A percentile compares a stretch with the other conserved stretches of the same genome.
Evolutionary conservation across 2,888 invertebrate species (phyloP).

Genomic region (Bombylius major): DNA sequence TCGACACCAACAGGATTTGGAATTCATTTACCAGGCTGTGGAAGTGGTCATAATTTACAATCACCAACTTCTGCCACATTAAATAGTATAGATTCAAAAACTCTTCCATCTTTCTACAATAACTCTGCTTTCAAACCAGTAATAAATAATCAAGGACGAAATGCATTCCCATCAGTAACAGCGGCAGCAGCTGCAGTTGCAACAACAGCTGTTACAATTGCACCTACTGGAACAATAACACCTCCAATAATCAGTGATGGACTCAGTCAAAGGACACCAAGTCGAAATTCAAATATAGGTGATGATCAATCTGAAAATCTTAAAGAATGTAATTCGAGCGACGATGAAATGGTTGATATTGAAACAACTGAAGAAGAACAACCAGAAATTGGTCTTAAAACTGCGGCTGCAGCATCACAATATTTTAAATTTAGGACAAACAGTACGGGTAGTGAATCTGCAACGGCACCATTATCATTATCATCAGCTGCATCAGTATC

Average conservation of each 20-base stretch:
- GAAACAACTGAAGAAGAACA: conserved; percentile 71
- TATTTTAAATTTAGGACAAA: not conserved
- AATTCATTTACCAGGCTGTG: not conserved
- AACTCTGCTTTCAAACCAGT: conserved; percentile 23
- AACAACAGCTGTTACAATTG: conserved; percentile 18
- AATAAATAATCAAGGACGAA: conserved; percentile 13
- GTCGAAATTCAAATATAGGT: conserved; percentile 28
- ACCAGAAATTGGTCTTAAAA: not conserved
- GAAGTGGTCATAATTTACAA: not conserved
- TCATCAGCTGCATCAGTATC: not conserved
- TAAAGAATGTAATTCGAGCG: conserved; percentile 38
- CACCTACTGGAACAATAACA: conserved; percentile 5
- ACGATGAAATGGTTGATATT: conserved; percentile 74
- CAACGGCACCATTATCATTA: not conserved
- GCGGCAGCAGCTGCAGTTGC: conserved; percentile 18
- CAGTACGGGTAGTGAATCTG: not conserved
- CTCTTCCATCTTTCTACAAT: conserved; percentile 14
- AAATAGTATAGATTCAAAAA: not conserved
- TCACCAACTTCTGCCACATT: not conserved
- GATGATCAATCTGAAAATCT: conserved; percentile 23
- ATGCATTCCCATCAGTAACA: not conserved
- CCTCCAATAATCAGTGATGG: conserved; percentile 17
- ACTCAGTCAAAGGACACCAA: conserved; percentile 12
- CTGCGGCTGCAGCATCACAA: not conserved
- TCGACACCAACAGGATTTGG: not conserved